Percentiles rank a stretch among this genome's conserved stretches.
These are phyloP conservation scores for Mesembrinibis cayennensis DNA, from an alignment of 2,113 vertebrate species.

Conservation along the genomic window DNA sequence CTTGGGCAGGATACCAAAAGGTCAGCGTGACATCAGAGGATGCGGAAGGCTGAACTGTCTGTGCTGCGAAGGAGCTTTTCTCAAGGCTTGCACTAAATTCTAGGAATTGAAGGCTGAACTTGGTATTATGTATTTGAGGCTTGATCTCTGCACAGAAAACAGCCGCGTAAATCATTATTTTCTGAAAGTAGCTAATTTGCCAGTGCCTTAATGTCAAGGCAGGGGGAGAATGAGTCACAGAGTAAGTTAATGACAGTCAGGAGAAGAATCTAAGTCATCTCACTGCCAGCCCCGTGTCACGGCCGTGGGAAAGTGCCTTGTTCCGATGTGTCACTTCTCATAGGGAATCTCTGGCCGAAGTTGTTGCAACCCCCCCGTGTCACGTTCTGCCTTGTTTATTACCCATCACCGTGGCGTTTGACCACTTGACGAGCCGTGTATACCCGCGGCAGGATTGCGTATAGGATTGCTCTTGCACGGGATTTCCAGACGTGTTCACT, in stretches of 20 bases:
- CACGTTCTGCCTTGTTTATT: neutral
- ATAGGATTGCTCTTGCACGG: neutral
- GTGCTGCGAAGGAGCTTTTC: neutral
- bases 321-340: neutral
- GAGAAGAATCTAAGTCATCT: neutral
- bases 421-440: neutral
- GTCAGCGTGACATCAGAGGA: neutral
- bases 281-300: neutral
- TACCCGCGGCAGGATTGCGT: neutral
- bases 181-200: neutral
- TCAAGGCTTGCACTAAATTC: neutral
- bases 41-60: neutral
- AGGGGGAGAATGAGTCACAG: neutral
- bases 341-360: neutral
- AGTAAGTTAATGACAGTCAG: neutral
- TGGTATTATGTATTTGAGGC: neutral
- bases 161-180: neutral
- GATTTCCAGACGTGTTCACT: neutral
- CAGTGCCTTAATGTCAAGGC: neutral
- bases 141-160: neutral
- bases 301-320: neutral
- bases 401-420: neutral
- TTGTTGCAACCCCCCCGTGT: neutral
- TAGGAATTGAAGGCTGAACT: neutral
- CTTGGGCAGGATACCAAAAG: neutral